These are phyloP conservation scores for Papilio aristodemus DNA, from an alignment of 1,140 invertebrate genomes.

Conservation along the genomic window DNA sequence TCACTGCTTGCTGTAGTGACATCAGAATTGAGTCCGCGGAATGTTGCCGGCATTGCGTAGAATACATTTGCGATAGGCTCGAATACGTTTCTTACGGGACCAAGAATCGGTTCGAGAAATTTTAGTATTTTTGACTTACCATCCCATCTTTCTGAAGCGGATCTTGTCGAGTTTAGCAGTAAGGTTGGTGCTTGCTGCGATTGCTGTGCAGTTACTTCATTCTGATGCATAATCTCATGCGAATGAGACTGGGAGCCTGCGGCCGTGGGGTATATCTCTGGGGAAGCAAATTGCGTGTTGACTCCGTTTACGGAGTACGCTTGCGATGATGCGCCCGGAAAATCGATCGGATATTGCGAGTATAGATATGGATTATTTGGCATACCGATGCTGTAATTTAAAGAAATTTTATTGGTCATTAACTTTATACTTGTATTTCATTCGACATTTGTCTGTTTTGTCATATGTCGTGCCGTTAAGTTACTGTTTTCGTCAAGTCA, in stretches of 20 bases:
- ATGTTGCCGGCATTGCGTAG: conserved; percentile 70
- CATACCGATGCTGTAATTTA: conserved; percentile 73
- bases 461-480: conserved; percentile 27
- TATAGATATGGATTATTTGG: conserved; percentile 78
- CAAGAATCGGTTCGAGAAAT: conserved; percentile 70
- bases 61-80: conserved; percentile 68
- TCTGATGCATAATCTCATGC: conserved; percentile 69
- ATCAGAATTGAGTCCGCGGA: conserved; percentile 64
- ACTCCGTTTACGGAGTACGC: conserved; percentile 75
- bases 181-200: conserved; percentile 74
- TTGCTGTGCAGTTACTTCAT: conserved; percentile 75
- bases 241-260: conserved; percentile 61
- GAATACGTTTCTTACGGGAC: conserved; percentile 60
- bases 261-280: conserved; percentile 71
- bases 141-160: conserved; percentile 75
- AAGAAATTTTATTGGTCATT: conserved; percentile 49
- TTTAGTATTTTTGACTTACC: conserved; percentile 75
- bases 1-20: conserved; percentile 56
- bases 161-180: conserved; percentile 70
- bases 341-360: conserved; percentile 79
- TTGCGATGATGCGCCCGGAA: conserved; percentile 75
- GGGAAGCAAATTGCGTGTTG: conserved; percentile 69
- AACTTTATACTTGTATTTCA: conserved; percentile 7
- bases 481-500: not conserved
- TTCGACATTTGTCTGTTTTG: conserved; percentile 7